Conservation (phyloP, 2,113 vertebrate genomes). For the Vidua macroura region DNA sequence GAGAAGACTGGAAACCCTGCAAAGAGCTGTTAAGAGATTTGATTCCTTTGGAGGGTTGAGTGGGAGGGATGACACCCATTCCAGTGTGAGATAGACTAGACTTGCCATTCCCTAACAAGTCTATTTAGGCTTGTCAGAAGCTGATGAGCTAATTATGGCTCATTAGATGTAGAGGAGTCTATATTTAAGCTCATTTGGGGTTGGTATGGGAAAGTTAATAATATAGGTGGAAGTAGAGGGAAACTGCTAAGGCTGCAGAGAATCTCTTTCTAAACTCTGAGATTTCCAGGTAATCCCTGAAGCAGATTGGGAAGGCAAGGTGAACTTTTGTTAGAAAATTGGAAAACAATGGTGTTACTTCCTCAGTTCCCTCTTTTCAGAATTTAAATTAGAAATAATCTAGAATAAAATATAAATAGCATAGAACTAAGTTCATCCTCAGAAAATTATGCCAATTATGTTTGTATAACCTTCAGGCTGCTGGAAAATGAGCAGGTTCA, state of each 20-base stretch:
- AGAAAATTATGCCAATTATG: neutral
- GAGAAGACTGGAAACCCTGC: neutral
- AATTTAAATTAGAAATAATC: neutral
- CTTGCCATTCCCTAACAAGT: constrained; percentile 24
- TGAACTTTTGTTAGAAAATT: neutral
- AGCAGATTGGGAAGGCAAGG: neutral
- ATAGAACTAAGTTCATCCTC: neutral
- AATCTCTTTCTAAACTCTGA: neutral
- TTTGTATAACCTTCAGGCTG: neutral
- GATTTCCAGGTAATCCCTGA: neutral
- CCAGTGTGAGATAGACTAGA: neutral
- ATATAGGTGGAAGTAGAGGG: neutral
- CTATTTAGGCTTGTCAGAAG: constrained; percentile 28
- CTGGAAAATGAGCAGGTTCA: neutral
- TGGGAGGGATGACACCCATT: neutral
- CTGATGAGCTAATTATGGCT: constrained; percentile 30
- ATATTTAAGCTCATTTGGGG: constrained; percentile 24
- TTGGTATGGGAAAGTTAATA: neutral
- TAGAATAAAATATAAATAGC: neutral
- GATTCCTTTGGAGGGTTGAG: neutral
- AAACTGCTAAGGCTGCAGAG: neutral
- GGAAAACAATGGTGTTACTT: neutral
- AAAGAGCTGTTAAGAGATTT: neutral
- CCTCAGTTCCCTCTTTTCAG: neutral
- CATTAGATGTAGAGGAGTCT: constrained; percentile 4